Evolutionary conservation across 2,113 vertebrate genomes (phyloP).

Genomic region (Donacobius atricapilla): DNA sequence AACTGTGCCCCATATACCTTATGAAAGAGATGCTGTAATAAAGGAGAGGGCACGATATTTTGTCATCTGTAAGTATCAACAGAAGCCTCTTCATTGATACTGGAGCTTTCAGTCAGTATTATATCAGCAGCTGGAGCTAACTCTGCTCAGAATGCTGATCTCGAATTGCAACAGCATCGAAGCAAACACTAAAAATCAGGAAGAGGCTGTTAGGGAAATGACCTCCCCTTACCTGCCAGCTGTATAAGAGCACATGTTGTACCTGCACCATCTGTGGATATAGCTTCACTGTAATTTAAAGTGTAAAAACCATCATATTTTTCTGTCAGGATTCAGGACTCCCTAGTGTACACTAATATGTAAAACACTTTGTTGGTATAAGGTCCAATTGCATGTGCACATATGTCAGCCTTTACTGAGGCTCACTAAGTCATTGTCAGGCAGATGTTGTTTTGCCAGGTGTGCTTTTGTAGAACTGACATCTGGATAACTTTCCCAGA

Average conservation of each 20-base stretch:
- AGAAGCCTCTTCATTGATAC: not conserved
- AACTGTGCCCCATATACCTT: not conserved
- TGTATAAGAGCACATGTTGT: not conserved
- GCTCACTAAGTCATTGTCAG: constrained; percentile 33
- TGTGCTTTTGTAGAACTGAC: constrained; percentile 30
- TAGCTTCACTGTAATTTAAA: constrained; percentile 9
- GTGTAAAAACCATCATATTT: constrained; percentile 22
- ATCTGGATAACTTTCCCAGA: not conserved
- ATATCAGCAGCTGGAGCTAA: not conserved
- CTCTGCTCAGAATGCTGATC: not conserved
- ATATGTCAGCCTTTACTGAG: constrained; percentile 35
- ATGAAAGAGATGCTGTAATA: not conserved
- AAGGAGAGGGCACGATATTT: not conserved
- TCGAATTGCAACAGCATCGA: not conserved
- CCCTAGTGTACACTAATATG: constrained; percentile 16
- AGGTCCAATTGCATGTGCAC: not conserved
- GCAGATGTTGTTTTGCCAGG: constrained; percentile 55
- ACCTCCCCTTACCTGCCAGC: not conserved
- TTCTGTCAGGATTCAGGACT: constrained; percentile 19
- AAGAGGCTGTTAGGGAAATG: not conserved
- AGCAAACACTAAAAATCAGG: not conserved
- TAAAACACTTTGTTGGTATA: constrained; percentile 18
- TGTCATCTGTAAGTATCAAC: not conserved
- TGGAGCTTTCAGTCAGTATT: not conserved
- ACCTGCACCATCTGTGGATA: not conserved